phyloP scores from a whole-genome alignment of 2,888 invertebrate species.

The Diadromus collaris region DNA sequence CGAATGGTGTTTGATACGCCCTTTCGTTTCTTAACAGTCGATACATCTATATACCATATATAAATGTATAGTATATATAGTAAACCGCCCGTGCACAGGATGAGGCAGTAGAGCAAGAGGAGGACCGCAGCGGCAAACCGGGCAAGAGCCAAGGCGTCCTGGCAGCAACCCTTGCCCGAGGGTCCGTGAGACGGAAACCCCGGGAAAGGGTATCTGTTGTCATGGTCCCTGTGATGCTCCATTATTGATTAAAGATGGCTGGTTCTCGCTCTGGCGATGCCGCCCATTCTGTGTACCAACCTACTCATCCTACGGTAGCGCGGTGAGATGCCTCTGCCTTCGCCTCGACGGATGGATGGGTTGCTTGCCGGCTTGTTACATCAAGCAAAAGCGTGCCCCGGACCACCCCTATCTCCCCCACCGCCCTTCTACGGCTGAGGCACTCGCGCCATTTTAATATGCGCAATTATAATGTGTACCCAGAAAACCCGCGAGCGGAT shows the following conservation, averaged over 20 bases:
- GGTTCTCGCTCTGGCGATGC: conserved; percentile 61
- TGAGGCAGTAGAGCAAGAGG: conserved; percentile 42
- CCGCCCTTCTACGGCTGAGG: conserved; percentile 51
- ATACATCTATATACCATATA: neutral
- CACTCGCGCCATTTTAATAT: conserved; percentile 78
- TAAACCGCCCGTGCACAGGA: conserved; percentile 32
- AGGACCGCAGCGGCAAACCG: conserved; percentile 63
- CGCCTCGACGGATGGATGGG: conserved; percentile 19
- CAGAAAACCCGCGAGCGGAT: conserved; percentile 57
- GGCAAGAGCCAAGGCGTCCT: conserved; percentile 68
- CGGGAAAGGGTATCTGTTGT: conserved; percentile 79
- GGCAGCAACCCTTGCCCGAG: conserved; percentile 76
- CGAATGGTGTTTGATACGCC: neutral
- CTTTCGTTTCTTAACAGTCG: neutral
- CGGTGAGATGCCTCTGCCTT: conserved; percentile 11
- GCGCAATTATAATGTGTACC: conserved; percentile 79
- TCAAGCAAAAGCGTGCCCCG: conserved; percentile 60
- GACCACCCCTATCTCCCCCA: conserved; percentile 27
- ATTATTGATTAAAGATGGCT: conserved; percentile 80
- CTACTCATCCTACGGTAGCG: conserved; percentile 13
- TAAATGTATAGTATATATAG: conserved; percentile 4
- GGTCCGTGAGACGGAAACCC: conserved; percentile 74
- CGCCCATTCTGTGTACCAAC: conserved; percentile 22
- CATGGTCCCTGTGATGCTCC: conserved; percentile 80
- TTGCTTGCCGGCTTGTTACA: conserved; percentile 63